Percentiles rank a stretch among this genome's conserved stretches.
phyloP scores from a whole-genome alignment of 1,140 invertebrate genomes.

The Sinonovacula constricta region DNA sequence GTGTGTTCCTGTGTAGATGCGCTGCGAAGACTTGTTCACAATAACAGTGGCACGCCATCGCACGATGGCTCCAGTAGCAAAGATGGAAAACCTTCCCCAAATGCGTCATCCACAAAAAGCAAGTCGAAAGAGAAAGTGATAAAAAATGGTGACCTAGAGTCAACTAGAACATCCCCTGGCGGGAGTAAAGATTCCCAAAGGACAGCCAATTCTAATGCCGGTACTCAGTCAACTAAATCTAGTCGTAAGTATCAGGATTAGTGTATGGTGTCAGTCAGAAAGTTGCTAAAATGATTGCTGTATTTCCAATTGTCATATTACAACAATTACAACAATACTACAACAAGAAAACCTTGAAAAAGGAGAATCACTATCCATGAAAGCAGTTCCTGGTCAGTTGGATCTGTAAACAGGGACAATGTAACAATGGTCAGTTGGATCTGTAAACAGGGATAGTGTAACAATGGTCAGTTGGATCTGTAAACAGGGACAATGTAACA shows the following conservation, averaged over 20 bases:
- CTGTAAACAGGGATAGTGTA: no score
- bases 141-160: conserved; percentile 17
- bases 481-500: no score
- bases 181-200: conserved; percentile 24
- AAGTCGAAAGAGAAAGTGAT: conserved; percentile 37
- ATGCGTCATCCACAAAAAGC: conserved; percentile 7
- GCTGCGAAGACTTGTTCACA: conserved; percentile 34
- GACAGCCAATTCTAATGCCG: conserved; percentile 23
- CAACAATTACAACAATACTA: no score
- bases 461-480: no score
- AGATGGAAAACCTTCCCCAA: conserved; percentile 22
- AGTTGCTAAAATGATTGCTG: no score
- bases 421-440: no score
- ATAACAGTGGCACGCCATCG: conserved; percentile 18
- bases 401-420: no score
- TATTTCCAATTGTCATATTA: no score
- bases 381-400: no score
- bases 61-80: conserved; percentile 24
- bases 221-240: conserved; percentile 33
- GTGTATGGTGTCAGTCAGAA: neutral
- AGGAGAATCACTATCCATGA: no score
- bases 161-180: conserved; percentile 12
- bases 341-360: no score
- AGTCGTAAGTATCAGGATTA: conserved; percentile 49
- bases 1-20: conserved; percentile 21